Percentiles rank a stretch among this genome's conserved stretches.
phyloP scores from a whole-genome alignment of 1,140 invertebrate genomes.

The Ditylenchus dipsaci region DNA sequence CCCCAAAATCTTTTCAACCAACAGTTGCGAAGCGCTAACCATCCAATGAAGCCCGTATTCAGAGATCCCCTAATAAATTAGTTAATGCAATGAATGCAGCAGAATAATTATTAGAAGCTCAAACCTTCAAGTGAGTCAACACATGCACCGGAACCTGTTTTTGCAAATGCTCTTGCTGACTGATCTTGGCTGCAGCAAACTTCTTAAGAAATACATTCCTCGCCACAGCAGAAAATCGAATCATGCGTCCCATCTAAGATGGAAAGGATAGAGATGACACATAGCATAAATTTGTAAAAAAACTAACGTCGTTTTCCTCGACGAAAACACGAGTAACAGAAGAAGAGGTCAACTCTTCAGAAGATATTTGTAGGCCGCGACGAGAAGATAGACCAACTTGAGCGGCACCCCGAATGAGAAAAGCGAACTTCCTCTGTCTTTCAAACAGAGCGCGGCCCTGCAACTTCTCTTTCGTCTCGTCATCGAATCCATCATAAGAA shows the following conservation, averaged over 20 bases:
- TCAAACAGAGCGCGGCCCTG: conserved; percentile 41
- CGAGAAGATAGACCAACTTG: conserved; percentile 25
- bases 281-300: background rate
- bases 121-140: conserved; percentile 3
- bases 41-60: conserved; percentile 41
- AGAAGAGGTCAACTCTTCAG: conserved; percentile 21
- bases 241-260: conserved; percentile 15
- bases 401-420: conserved; percentile 15
- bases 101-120: background rate
- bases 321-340: conserved; percentile 17
- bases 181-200: conserved; percentile 16
- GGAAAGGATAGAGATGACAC: background rate
- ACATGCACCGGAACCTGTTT: conserved; percentile 34
- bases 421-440: conserved; percentile 33
- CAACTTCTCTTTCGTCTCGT: conserved; percentile 43
- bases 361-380: conserved; percentile 24
- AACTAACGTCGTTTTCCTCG: background rate
- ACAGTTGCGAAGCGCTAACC: conserved; percentile 16
- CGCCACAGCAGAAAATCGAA: conserved; percentile 30
- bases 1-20: background rate
- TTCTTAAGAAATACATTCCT: conserved; percentile 33
- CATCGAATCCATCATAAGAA: conserved; percentile 27
- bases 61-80: conserved; percentile 30
- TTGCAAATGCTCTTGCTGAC: conserved; percentile 16
- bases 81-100: background rate